A percentile compares a stretch with the other conserved stretches of the same genome.
These are phyloP conservation scores for Holothuria glaberrima DNA, from an alignment of 35 echinoderm and acorn worm genomes.

Conservation along the genomic window DNA sequence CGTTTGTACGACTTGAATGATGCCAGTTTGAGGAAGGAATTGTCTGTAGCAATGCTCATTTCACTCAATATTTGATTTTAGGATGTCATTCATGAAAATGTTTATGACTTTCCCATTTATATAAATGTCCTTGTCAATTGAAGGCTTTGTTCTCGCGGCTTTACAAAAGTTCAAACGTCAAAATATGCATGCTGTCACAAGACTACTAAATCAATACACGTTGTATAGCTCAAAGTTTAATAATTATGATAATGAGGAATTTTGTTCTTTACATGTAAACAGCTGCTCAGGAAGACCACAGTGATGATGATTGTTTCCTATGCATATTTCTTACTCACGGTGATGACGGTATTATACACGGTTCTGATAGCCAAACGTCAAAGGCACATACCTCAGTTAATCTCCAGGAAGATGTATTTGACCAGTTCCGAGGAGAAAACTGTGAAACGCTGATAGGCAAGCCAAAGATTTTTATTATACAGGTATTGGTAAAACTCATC, in stretches of 20 bases:
- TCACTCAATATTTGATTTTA: no score
- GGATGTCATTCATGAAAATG: no score
- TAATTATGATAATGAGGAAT: background rate
- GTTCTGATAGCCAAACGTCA: constrained; percentile 43
- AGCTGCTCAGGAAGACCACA: constrained; percentile 57
- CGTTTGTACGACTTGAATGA: no score
- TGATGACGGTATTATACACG: constrained; percentile 87
- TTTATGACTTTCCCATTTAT: no score
- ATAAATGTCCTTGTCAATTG: no score
- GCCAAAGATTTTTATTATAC: constrained; percentile 95
- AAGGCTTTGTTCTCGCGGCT: no score
- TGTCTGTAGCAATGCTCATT: no score
- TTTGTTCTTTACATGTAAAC: background rate
- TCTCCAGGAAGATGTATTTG: constrained; percentile 44
- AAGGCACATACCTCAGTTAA: background rate
- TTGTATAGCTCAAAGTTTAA: no score
- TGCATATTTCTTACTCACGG: constrained; percentile 91
- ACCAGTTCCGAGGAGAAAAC: constrained; percentile 57
- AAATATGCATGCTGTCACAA: no score
- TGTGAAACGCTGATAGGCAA: constrained; percentile 82
- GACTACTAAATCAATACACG: no score
- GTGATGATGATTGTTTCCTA: constrained; percentile 73
- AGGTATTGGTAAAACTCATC: constrained; percentile 50
- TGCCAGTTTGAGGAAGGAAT: no score
- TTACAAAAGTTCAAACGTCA: no score